These are phyloP conservation scores for Netelia inedita DNA, from an alignment of 2,888 invertebrate genomes.

Conservation along the genomic window DNA sequence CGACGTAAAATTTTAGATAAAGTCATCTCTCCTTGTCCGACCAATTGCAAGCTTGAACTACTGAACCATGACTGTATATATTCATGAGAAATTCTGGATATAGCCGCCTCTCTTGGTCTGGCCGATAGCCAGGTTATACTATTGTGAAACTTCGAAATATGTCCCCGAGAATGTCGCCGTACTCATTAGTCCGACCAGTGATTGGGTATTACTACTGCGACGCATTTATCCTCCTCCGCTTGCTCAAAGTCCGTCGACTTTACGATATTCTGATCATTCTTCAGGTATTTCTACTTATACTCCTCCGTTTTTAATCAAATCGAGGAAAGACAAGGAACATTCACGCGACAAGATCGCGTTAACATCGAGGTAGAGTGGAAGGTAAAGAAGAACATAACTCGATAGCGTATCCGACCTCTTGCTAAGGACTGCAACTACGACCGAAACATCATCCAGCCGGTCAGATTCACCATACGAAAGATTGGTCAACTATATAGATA, in stretches of 20 bases:
- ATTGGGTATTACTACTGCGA: conserved; percentile 5
- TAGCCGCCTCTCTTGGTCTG: neutral
- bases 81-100: too few species aligned
- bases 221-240: neutral
- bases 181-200: neutral
- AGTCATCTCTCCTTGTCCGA: too few species aligned
- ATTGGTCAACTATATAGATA: conserved; percentile 10
- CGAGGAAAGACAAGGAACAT: neutral
- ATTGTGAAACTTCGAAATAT: conserved; percentile 8
- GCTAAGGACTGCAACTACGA: neutral
- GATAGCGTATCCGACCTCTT: conserved; percentile 60
- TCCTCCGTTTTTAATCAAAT: neutral
- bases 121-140: conserved; percentile 1
- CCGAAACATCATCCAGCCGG: conserved; percentile 16
- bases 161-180: neutral
- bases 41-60: too few species aligned
- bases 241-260: too few species aligned
- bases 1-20: too few species aligned
- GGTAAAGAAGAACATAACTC: conserved; percentile 3
- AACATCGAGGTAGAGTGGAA: conserved; percentile 27
- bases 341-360: conserved; percentile 5
- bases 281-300: neutral
- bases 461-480: conserved; percentile 50
- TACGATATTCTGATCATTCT: too few species aligned
- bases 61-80: too few species aligned